Percentiles rank a stretch among this genome's conserved stretches.
phyloP scores from a whole-genome alignment of 2,113 vertebrate species.

The Nestor notabilis region DNA sequence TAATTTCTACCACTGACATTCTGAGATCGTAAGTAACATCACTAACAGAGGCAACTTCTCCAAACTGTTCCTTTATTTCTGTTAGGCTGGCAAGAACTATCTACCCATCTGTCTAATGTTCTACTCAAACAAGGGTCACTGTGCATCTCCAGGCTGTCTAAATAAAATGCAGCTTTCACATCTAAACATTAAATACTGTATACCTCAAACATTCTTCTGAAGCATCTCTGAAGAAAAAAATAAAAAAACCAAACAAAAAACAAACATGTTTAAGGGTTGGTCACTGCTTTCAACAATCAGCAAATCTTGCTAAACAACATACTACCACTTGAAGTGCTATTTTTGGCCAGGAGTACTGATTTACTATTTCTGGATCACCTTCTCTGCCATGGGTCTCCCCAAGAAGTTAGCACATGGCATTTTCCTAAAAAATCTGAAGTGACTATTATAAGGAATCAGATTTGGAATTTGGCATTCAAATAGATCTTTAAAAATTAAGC shows the following conservation, averaged over 20 bases:
- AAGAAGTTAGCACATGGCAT: neutral
- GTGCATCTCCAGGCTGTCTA: neutral
- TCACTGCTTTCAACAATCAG: neutral
- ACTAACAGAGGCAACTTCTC: neutral
- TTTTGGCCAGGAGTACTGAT: neutral
- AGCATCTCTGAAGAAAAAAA: neutral
- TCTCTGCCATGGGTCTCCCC: neutral
- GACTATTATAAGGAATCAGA: neutral
- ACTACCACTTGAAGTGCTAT: neutral
- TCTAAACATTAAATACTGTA: neutral
- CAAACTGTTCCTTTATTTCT: neutral
- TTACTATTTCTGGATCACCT: neutral
- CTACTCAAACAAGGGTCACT: neutral
- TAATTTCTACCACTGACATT: neutral
- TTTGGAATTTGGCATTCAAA: neutral
- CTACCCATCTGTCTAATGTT: neutral
- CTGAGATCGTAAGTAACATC: neutral
- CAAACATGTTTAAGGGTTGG: neutral
- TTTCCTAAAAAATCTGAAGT: neutral
- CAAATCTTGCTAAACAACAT: neutral
- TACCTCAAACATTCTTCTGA: neutral
- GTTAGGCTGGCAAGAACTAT: neutral
- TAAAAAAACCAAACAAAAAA: neutral
- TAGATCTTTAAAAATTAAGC: neutral
- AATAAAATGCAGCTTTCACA: neutral